Percentiles rank a stretch among this genome's conserved stretches.
Conservation (phyloP, 2,113 vertebrate genomes). For the Numenius arquata region DNA sequence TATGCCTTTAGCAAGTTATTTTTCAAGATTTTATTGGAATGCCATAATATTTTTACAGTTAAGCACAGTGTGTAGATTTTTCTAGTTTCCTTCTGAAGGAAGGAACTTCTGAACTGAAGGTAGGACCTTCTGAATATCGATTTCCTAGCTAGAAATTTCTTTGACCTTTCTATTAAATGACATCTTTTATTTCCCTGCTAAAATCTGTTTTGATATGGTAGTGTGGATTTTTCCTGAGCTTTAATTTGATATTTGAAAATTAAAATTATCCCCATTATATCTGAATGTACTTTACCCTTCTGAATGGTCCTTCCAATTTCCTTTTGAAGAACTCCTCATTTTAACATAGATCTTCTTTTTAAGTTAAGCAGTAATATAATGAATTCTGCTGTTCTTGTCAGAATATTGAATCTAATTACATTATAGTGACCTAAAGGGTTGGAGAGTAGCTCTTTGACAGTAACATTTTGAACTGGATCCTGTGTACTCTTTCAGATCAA, state of each 20-base stretch:
- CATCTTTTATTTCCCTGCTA: not conserved
- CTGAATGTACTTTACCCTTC: not conserved
- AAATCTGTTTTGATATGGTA: not conserved
- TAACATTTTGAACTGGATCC: not conserved
- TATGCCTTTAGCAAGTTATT: not conserved
- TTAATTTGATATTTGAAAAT: not conserved
- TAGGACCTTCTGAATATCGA: not conserved
- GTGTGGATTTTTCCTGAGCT: not conserved
- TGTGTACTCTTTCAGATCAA: not conserved
- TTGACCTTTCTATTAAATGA: not conserved
- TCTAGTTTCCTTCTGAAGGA: not conserved
- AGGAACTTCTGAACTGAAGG: no score
- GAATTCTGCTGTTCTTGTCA: not conserved
- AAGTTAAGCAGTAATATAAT: not conserved
- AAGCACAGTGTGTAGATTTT: not conserved
- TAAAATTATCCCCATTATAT: not conserved
- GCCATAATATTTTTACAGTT: not conserved
- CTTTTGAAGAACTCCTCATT: not conserved
- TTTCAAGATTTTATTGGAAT: not conserved
- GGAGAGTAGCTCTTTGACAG: not conserved
- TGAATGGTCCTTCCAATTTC: not conserved
- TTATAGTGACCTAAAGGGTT: not conserved
- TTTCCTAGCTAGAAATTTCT: not conserved
- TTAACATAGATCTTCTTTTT: not conserved
- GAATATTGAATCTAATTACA: slow-evolving; percentile 1